Evolutionary conservation across 2,797 vertebrate genomes (phyloP).

Genomic region (Chelidonichthys spinosus): DNA sequence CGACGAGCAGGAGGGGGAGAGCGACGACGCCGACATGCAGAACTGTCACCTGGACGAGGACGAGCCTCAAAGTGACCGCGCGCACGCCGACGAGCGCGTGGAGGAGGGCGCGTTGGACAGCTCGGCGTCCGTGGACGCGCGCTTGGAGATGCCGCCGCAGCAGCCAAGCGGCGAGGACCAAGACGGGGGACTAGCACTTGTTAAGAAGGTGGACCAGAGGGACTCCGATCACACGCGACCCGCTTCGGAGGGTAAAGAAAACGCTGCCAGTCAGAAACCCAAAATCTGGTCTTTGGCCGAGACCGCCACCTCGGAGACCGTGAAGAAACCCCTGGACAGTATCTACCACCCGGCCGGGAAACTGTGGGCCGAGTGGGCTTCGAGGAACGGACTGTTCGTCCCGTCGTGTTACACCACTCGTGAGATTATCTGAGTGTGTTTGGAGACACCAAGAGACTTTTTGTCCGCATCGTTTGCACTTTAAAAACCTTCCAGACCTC

Average conservation of each 20-base stretch:
- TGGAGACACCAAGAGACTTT: conserved; percentile 45
- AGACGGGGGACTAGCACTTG: conserved; percentile 23
- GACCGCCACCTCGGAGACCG: conserved; percentile 88
- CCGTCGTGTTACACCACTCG: conserved; percentile 71
- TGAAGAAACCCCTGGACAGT: conserved; percentile 66
- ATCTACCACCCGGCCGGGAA: conserved; percentile 66
- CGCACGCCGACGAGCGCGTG: conserved; percentile 37
- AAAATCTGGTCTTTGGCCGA: conserved; percentile 98
- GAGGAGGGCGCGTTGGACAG: conserved; percentile 34
- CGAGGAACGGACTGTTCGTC: conserved; percentile 75
- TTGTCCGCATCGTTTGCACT: conserved; percentile 77
- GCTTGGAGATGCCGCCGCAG: conserved; percentile 46
- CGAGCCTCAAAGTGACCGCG: conserved; percentile 51
- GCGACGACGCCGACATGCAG: conserved; percentile 78
- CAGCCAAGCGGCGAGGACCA: conserved; percentile 7
- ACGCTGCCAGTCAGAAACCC: conserved; percentile 84
- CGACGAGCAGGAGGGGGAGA: conserved; percentile 73
- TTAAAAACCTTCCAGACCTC: conserved; percentile 72
- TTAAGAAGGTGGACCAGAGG: conserved; percentile 40
- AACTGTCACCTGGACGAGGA: conserved; percentile 72
- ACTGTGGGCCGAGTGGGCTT: conserved; percentile 84
- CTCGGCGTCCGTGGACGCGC: conserved; percentile 47
- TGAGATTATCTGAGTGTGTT: conserved; percentile 64
- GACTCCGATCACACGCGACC: conserved; percentile 48
- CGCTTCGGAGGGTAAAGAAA: conserved; percentile 78